These are phyloP conservation scores for Apamea sordens DNA, from an alignment of 2,888 invertebrate species.

Conservation along the genomic window DNA sequence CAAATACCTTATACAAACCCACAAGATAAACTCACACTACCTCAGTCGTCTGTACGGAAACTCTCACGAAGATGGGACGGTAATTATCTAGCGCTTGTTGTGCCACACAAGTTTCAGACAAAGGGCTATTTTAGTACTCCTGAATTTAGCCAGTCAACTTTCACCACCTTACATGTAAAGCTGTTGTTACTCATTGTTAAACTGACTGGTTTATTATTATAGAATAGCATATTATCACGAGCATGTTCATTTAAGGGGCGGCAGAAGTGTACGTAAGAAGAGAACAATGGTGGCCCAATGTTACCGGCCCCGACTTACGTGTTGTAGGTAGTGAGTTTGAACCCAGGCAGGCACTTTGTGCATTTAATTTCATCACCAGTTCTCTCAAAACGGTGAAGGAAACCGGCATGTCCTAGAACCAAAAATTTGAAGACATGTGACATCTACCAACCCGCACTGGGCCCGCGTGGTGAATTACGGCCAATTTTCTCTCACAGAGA, in stretches of 20 bases:
- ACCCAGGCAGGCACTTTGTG: too few relatives aligned
- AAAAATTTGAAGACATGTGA: too few relatives aligned
- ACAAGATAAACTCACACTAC: conserved; percentile 1
- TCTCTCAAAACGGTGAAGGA: too few relatives aligned
- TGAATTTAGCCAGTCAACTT: conserved; percentile 24
- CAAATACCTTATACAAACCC: neutral
- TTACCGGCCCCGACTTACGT: too few relatives aligned
- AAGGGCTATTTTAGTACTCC: conserved; percentile 44
- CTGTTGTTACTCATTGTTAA: neutral
- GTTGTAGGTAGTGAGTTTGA: too few relatives aligned
- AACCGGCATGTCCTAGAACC: too few relatives aligned
- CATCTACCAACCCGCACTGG: too few relatives aligned
- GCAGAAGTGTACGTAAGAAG: too few relatives aligned
- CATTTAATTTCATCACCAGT: too few relatives aligned
- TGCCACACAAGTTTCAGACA: conserved; percentile 43
- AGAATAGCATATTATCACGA: neutral
- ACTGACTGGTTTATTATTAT: neutral
- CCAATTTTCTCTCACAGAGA: too few relatives aligned
- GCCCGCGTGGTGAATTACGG: too few relatives aligned
- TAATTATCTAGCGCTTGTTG: conserved; percentile 47
- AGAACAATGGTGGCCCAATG: too few relatives aligned
- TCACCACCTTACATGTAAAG: neutral
- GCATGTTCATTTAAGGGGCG: neutral
- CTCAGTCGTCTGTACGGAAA: conserved; percentile 12
- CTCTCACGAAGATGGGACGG: conserved; percentile 27